Conservation (phyloP, 2,797 vertebrate genomes). For the Oreochromis grahami region DNA sequence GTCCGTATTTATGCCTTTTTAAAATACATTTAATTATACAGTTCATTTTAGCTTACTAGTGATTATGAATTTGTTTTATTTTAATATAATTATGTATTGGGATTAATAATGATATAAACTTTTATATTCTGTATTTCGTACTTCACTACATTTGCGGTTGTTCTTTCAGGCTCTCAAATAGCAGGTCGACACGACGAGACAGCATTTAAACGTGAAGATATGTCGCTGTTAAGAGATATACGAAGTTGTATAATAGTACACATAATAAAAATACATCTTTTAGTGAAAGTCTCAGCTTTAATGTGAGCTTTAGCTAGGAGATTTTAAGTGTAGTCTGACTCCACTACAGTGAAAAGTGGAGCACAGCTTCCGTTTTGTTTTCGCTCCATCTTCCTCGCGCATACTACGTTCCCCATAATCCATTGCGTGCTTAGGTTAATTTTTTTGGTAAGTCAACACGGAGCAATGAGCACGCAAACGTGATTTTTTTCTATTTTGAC, state of each 20-base stretch:
- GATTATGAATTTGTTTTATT: no score
- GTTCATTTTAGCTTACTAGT: accelerated
- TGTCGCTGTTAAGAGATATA: not conserved
- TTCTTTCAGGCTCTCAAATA: not conserved
- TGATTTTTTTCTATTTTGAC: not conserved
- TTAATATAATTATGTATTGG: not conserved
- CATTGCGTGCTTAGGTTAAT: not conserved
- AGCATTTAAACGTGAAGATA: not conserved
- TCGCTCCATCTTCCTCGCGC: not conserved
- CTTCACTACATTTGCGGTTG: not conserved
- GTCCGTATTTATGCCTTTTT: conserved; percentile 15
- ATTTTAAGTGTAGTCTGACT: no score
- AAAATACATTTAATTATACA: not conserved
- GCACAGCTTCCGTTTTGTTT: not conserved
- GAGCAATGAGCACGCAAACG: no score
- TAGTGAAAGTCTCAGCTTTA: no score
- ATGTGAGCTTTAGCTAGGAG: no score
- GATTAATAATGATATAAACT: not conserved
- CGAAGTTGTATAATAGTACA: not conserved
- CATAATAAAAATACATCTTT: not conserved
- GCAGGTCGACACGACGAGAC: accelerated
- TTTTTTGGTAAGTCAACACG: not conserved
- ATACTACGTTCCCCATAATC: not conserved
- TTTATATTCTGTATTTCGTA: accelerated
- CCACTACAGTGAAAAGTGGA: no score